Conservation (phyloP, 2,888 invertebrate species). For the Dascillus cervinus region DNA sequence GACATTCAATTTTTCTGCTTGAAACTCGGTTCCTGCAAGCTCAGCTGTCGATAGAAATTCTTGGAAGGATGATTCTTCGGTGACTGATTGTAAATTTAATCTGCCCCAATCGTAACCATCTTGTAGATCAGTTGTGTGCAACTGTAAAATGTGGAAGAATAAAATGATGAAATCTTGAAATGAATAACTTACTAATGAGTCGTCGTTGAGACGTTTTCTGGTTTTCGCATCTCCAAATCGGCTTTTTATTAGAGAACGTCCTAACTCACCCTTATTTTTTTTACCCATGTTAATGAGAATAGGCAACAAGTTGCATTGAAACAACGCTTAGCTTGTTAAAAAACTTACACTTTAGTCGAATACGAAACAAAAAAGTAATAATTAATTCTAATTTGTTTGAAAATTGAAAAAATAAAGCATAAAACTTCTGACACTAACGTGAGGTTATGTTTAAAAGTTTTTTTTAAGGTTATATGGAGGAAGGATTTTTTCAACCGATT, state of each 20-base stretch:
- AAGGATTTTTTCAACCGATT: no score
- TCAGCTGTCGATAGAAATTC: conserved; percentile 94
- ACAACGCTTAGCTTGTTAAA: no score
- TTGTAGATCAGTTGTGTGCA: conserved; percentile 80
- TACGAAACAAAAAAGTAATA: no score
- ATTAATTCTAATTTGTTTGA: no score
- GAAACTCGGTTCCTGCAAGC: conserved; percentile 89
- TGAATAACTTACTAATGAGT: conserved; percentile 57
- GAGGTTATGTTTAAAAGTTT: no score
- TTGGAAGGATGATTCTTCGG: conserved; percentile 92
- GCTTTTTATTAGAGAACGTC: conserved; percentile 67
- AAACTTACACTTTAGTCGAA: no score
- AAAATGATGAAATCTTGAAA: not conserved
- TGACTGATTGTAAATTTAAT: conserved; percentile 84
- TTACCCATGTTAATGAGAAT: conserved; percentile 73
- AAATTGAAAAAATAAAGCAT: no score
- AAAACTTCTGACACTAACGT: no score
- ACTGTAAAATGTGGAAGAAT: conserved; percentile 39
- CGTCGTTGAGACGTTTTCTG: conserved; percentile 59
- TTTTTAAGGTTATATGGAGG: no score
- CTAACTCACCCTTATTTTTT: conserved; percentile 60
- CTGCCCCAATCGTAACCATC: conserved; percentile 91
- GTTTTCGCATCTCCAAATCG: conserved; percentile 59
- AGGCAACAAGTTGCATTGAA: no score
- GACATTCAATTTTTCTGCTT: conserved; percentile 82